These are phyloP conservation scores for Acyrthosiphon pisum DNA, from an alignment of 1,140 invertebrate genomes.

Conservation along the genomic window DNA sequence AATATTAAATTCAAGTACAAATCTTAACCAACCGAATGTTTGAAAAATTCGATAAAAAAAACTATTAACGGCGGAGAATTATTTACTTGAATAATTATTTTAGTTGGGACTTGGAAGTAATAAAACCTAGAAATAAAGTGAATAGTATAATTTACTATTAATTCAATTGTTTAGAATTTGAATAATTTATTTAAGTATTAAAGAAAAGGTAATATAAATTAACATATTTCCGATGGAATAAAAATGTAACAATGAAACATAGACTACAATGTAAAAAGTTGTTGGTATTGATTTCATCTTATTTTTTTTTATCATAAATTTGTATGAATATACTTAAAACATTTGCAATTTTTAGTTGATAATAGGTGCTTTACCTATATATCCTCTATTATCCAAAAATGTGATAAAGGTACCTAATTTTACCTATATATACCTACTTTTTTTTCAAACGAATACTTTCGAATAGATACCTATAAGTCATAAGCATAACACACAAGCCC, in stretches of 20 bases:
- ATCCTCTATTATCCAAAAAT: background rate
- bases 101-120: background rate
- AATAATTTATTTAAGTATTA: background rate
- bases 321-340: background rate
- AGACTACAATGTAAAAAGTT: background rate
- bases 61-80: background rate
- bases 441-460: slow-evolving; percentile 17
- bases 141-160: background rate
- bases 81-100: background rate
- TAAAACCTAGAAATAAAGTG: background rate
- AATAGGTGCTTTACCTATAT: background rate
- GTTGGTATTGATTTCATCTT: background rate
- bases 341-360: background rate
- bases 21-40: background rate
- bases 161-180: background rate
- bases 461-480: background rate
- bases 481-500: background rate
- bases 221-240: background rate
- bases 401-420: background rate
- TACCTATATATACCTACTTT: background rate
- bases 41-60: background rate
- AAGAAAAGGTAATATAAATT: background rate
- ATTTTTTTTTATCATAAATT: background rate
- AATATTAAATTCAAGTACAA: background rate
- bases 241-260: background rate